Base-by-base conservation (phyloP, 1,140 invertebrate genomes). In the Rhopalosiphum maidis region DNA sequence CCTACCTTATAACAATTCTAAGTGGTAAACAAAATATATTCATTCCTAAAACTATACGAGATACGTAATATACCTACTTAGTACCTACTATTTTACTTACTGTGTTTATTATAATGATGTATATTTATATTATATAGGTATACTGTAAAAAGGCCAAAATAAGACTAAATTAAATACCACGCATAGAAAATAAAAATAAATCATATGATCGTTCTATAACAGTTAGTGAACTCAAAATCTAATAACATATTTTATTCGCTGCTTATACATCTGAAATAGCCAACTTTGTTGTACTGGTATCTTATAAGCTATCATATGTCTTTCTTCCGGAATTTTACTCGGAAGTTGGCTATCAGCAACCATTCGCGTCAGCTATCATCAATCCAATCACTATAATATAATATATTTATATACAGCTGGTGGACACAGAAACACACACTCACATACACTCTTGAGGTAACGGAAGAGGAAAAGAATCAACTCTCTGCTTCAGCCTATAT, bases 311-410 rank as follows among this genome's bases (percentile, higher is more conserved):
- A 46, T 86, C 41, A 6, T n/a, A 15, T 85, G 41, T 77, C 25
- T 25, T 86, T 86, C 41, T 23, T 43, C 25, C 41, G 60, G 41
- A 9, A 86, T 86, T 86, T 43, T 15, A 43, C 41, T 25, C 25
- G 6, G 41, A 30, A 86, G 83, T 86, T 25, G 11, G 35, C 35
- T 37, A 83, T 23, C 30, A 5, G 15, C 60, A 15, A 68, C 22
- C 7, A n/a, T 22, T 41, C 37, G 37, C 18, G 77, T 83, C 35
- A 41, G 41, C 25, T 46, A 86, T 86, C 83, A 4, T 43, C 83
- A 9, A 86, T 86, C 41, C 41, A 86, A 86, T 86, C 41, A 86
- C 83, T 86, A 86, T 23, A 21, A n/a, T 68, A n/a, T 68, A 68
- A 68, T 68, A n/a, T 68, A 68, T 83, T 85, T 85, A 85, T 85